Evolutionary conservation across 2,888 invertebrate species (phyloP), one percentile per base, ranked within the genome.

Genomic region (Drosophila hamatofila): DNA sequence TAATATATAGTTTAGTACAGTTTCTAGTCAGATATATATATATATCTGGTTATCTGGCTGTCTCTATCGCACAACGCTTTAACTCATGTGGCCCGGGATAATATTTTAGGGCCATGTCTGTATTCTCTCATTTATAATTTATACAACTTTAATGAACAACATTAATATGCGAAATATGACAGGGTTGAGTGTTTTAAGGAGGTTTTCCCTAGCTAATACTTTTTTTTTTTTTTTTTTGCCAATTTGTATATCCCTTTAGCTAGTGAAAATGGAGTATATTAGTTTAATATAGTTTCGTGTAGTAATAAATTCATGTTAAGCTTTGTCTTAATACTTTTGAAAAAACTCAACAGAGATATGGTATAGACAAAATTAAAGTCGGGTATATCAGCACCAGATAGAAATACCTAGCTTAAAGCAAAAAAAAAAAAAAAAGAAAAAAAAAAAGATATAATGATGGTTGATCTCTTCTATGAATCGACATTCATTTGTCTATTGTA

Each of bases 131-230:
- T 87, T 78, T 76, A 84, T 84, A 84, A 89, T 89, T 89, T 82
- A 86, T 85, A 75, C 76, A 80, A 86, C 80, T 84, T 89, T 89
- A 89, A 86, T 89, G 88, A 86, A 89, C 80, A 80, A 56, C 85
- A 86, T 87, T 84, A 89, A 89, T 89, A 89, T 81, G 76, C 83
- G 71, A 78, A 85, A 77, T 83, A 75, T 77, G 72, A 74, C 79
- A 72, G 73, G 51, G 51, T 25, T 48, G 44, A 54, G 62, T 8
- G 33, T 46, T 49, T 49, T 12, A 11, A 33, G 49, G 8, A 33
- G 1, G 49, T 33, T 52, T 54, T 27, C n/a, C 48, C 48, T 18
- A 30, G 48, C 18, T 49, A 49, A 49, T 49, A 49, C 30, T 3
- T 5, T 27, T 27, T 37, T 11, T 30, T 49, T 49, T 48, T 25